These are phyloP conservation scores for Pseudobourletiella spinata DNA, from an alignment of 1,140 invertebrate species.

Conservation along the genomic window DNA sequence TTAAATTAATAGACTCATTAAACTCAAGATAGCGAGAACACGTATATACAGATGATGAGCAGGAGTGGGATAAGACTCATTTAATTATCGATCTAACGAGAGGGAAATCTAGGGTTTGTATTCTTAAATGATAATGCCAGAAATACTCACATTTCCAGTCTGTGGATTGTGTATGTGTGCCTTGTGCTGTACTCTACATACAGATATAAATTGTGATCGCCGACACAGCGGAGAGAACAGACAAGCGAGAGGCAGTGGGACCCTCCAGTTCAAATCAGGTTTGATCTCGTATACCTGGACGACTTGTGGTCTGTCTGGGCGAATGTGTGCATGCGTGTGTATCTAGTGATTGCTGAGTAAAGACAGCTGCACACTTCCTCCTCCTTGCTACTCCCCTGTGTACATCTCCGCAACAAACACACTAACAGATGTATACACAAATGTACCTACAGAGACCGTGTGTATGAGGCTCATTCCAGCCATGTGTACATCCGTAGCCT, in stretches of 20 bases:
- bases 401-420: background rate
- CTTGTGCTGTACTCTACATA: too few relatives aligned
- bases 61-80: background rate
- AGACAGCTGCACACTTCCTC: background rate
- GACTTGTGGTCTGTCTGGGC: background rate
- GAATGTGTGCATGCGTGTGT: background rate
- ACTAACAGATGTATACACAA: background rate
- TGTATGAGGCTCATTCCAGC: too few relatives aligned
- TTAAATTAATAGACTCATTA: too few relatives aligned
- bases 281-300: slow-evolving; percentile 1
- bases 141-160: too few relatives aligned
- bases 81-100: background rate
- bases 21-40: too few relatives aligned
- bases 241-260: background rate
- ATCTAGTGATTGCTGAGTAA: slow-evolving; percentile 1
- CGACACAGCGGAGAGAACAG: too few relatives aligned
- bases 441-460: background rate
- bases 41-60: background rate
- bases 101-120: background rate
- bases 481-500: background rate
- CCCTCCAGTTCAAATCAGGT: background rate
- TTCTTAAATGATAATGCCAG: too few relatives aligned
- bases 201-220: too few relatives aligned
- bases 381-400: background rate
- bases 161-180: too few relatives aligned